phyloP scores from a whole-genome alignment of 2,797 vertebrate species.

The Danionella dracula region DNA sequence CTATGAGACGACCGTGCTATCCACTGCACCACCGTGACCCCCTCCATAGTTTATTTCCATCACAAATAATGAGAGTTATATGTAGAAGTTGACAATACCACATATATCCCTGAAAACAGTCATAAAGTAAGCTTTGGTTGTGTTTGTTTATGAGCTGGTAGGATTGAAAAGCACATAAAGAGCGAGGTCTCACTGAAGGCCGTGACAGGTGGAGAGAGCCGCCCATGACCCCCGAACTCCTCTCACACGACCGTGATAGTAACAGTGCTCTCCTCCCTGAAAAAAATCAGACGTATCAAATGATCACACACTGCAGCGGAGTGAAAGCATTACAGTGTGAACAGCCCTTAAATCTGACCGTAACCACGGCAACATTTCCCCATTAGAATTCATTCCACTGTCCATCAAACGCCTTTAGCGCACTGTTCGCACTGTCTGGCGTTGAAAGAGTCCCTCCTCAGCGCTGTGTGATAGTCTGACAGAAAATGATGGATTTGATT shows the following conservation, averaged over 20 bases:
- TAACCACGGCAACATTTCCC: conserved; percentile 26
- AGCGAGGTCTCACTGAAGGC: conserved; percentile 77
- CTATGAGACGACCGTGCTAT: no score
- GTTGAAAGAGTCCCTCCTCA: neutral
- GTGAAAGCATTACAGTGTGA: neutral
- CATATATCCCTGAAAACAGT: no score
- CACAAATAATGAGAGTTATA: no score
- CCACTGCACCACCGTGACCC: no score
- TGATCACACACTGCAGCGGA: conserved; percentile 13
- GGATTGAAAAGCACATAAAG: neutral
- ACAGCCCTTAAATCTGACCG: conserved; percentile 11
- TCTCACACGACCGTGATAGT: conserved; percentile 86
- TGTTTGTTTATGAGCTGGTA: no score
- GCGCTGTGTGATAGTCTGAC: neutral
- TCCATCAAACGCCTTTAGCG: neutral
- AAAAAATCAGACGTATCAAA: conserved; percentile 30
- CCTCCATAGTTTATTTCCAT: no score
- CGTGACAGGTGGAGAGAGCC: conserved; percentile 88
- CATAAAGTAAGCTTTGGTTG: no score
- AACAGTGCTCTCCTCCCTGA: conserved; percentile 91
- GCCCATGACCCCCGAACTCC: conserved; percentile 75
- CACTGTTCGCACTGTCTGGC: neutral
- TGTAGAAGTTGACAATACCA: no score
- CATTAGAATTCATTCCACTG: conserved; percentile 33
- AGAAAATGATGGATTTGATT: neutral